A percentile compares a stretch with the other conserved stretches of the same genome.
These are phyloP conservation scores for Drosophila takahashii DNA, from an alignment of 1,140 invertebrate species.

Conservation along the genomic window DNA sequence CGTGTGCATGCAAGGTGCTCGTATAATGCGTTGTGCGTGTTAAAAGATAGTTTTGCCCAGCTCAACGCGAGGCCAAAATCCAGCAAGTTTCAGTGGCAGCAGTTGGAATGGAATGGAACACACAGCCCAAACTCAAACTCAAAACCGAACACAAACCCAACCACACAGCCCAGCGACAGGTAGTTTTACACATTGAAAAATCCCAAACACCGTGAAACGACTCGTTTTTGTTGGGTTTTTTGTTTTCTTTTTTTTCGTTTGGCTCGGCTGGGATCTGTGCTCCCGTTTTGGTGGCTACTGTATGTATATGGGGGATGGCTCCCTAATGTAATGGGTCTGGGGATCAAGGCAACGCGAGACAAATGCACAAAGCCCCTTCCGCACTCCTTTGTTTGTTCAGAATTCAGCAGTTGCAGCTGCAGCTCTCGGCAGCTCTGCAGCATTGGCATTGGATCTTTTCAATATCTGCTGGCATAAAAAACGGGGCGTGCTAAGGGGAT, in stretches of 20 bases:
- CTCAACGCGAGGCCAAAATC: slow-evolving; percentile 63
- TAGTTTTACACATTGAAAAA: slow-evolving; percentile 83
- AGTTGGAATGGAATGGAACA: slow-evolving; percentile 43
- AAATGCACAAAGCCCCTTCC: slow-evolving; percentile 76
- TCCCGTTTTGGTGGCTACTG: slow-evolving; percentile 45
- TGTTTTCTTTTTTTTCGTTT: neutral
- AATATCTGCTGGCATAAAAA: slow-evolving; percentile 28
- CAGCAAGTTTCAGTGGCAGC: slow-evolving; percentile 52
- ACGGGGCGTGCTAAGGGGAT: slow-evolving; percentile 24
- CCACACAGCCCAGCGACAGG: slow-evolving; percentile 67
- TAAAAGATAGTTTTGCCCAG: slow-evolving; percentile 81
- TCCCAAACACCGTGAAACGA: slow-evolving; percentile 78
- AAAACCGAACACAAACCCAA: slow-evolving; percentile 16
- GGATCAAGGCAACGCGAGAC: slow-evolving; percentile 78
- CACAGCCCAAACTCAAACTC: neutral
- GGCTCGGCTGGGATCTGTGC: slow-evolving; percentile 25
- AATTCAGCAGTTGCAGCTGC: slow-evolving; percentile 24
- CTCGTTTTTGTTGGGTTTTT: slow-evolving; percentile 17
- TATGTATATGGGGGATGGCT: slow-evolving; percentile 8
- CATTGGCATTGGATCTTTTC: slow-evolving; percentile 34
- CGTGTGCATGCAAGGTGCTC: slow-evolving; percentile 80
- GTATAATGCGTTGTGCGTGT: slow-evolving; percentile 83
- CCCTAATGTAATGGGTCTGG: slow-evolving; percentile 72
- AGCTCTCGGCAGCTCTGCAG: neutral
- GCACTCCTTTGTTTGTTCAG: slow-evolving; percentile 38